phyloP scores from a whole-genome alignment of 1,140 invertebrate species.

The Hypsibius dujardini region DNA sequence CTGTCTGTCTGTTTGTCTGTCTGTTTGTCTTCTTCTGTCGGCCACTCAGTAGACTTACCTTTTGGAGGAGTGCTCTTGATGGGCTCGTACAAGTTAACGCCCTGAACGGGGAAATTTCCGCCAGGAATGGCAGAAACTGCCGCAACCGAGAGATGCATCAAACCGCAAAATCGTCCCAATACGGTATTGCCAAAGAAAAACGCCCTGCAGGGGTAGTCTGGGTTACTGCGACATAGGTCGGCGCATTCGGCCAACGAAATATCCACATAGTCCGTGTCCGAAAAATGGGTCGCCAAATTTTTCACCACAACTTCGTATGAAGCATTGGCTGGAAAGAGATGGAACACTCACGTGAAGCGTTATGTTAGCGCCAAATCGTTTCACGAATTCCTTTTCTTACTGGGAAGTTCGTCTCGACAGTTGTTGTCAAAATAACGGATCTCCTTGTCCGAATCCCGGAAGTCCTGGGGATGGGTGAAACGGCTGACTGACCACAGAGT shows the following conservation, averaged over 20 bases:
- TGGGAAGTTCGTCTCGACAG: slow-evolving; percentile 5
- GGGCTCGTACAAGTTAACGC: slow-evolving; percentile 12
- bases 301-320: not conserved
- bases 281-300: slow-evolving; percentile 8
- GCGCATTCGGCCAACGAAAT: slow-evolving; percentile 9
- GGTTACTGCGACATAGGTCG: not conserved
- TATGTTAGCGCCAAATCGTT: too few relatives aligned
- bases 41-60: not conserved
- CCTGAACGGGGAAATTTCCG: slow-evolving; percentile 1
- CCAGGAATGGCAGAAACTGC: slow-evolving; percentile 2
- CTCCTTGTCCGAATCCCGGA: not conserved
- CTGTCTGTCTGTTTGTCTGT: too few relatives aligned
- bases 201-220: slow-evolving; percentile 9
- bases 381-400: not conserved
- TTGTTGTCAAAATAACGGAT: slow-evolving; percentile 15
- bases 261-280: slow-evolving; percentile 14
- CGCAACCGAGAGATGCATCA: slow-evolving; percentile 6
- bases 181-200: slow-evolving; percentile 11
- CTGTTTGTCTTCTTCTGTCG: too few relatives aligned
- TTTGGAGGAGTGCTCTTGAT: not conserved
- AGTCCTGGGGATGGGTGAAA: slow-evolving; percentile 8
- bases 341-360: not conserved
- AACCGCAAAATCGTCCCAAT: slow-evolving; percentile 6
- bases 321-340: not conserved
- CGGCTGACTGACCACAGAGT: not conserved